Evolutionary conservation across 1,140 invertebrate species (phyloP), one percentile per base, ranked within the genome.

Genomic region (Platorchestia sp.): DNA sequence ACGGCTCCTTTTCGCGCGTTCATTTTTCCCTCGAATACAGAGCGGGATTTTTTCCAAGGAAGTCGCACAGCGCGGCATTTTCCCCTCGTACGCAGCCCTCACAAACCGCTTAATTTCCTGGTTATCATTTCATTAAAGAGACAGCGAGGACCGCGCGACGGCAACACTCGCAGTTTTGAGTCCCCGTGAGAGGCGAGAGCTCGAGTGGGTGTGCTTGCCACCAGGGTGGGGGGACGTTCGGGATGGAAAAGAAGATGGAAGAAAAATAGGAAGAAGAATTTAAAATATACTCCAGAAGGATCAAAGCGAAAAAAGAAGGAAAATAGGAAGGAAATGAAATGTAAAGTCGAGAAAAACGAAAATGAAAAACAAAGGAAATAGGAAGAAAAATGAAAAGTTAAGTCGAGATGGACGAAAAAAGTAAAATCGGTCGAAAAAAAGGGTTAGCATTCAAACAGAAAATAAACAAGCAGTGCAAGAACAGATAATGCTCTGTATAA

Each of bases 71-170:
- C 45, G 43, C 6, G 41, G 44, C 43, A 47, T 6, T 27, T 22
- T 93, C 16, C 41, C 91, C 43, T 45, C 43, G 10, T 45, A 36
- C 91, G 91, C 44, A 44, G 43, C 91, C 91, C 87, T 89, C 87
- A 42, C 36, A 42, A 42, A 42, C 87, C 87, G 87, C 87, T 89
- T 93, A 93, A 93, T 93, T 45, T 93, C 91, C 45, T 47, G 91
- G 44, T 40, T 44, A 93, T 93, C 91, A 93, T 93, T 93, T 93
- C 91, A 93, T 93, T 93, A 93, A 93, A 47, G 91, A 44, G 87
- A 44, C 87, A 44, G 87, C 43, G 87, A 89, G 43, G 36, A 44
- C 87, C 87, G 87, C 43, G 87, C 87, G 87, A 42, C 87, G 87
- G 59, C 59, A 75, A 75, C 87, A 16, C 87, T 44, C 87, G n/a